Base-by-base conservation (phyloP, 2,797 vertebrate species). In the Okamejei kenojei region DNA sequence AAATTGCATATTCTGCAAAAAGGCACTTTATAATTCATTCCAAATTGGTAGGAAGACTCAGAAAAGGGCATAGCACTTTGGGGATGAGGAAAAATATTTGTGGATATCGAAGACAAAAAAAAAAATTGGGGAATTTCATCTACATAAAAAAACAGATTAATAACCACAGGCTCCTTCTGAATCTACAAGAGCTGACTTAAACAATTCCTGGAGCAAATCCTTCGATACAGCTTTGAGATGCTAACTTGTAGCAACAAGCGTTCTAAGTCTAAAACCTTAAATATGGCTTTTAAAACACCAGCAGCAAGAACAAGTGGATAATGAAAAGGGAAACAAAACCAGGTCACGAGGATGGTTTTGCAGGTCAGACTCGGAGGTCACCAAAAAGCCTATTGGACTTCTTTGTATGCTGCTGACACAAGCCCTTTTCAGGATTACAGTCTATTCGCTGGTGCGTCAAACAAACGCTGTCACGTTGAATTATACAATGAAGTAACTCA, bases 391-490 rank as follows among this genome's bases (percentile, higher is more conserved):
- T 58, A 58, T 74, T 11, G 23, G 73, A 76, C 76, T 54, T 86
- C 71, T 91, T 91, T 91, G 32, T 29, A 35, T 26, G 29, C 17
- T 91, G 90, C 73, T 15, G 71, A 92, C 68, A 68, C n/a, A 88
- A 17, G 15, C 61, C 63, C 84, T 54, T 54, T 23, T 73, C 26
- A 29, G 71, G 90, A 92, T 76, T 58, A 76, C 68, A 76, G 90
- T 92, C 21, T 15, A 45, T 19, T 23, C 23, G 10, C 35, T 58
- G 38, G 90, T 54, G 38, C 73, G n/a, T 74, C 90, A 92, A 58
- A 92, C 26, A 21, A 45, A 71, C 26, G 35, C 26, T 76, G 90
- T 92, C 90, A 76, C 90, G 13, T 92, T 92, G 45, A 74, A 92
- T 92, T 92, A 92, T n/a, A 29, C 90, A 73, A 76, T 17, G 35